Conservation (phyloP, 2,113 vertebrate species). For the Pampusana beccarii region DNA sequence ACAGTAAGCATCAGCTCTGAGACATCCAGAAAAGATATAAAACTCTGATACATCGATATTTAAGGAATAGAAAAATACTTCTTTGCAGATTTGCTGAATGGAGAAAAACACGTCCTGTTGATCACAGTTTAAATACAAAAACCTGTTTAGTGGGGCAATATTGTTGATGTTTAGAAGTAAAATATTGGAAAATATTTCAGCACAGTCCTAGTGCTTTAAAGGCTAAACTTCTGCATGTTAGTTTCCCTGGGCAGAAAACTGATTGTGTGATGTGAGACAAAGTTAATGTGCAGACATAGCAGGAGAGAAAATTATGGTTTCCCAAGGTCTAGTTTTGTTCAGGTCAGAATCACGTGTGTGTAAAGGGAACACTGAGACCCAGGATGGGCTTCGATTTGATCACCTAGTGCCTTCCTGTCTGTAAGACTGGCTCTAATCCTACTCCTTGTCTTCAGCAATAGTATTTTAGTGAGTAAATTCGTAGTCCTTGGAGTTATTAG, state of each 20-base stretch:
- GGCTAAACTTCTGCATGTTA: background rate
- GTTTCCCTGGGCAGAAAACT: background rate
- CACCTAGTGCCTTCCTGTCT: constrained; percentile 13
- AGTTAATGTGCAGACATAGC: background rate
- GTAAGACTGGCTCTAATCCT: constrained; percentile 29
- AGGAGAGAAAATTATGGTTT: background rate
- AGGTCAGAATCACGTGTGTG: background rate
- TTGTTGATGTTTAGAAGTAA: background rate
- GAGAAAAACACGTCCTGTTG: background rate
- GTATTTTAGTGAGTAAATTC: constrained; percentile 56
- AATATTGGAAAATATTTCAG: background rate
- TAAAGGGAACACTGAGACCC: background rate
- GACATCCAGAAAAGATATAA: background rate
- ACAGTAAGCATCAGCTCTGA: background rate
- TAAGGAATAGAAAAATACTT: background rate
- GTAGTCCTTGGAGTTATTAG: constrained; percentile 49
- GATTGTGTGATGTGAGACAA: background rate
- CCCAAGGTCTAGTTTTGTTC: background rate
- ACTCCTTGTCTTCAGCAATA: constrained; percentile 4
- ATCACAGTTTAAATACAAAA: background rate
- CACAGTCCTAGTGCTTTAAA: background rate
- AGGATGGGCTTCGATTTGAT: background rate
- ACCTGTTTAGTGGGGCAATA: background rate
- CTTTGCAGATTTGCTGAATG: background rate
- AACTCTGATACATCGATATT: background rate